Evolutionary conservation across 92 coral and sea anemone species (phyloP).

Genomic region (Epizoanthus stellaris): DNA sequence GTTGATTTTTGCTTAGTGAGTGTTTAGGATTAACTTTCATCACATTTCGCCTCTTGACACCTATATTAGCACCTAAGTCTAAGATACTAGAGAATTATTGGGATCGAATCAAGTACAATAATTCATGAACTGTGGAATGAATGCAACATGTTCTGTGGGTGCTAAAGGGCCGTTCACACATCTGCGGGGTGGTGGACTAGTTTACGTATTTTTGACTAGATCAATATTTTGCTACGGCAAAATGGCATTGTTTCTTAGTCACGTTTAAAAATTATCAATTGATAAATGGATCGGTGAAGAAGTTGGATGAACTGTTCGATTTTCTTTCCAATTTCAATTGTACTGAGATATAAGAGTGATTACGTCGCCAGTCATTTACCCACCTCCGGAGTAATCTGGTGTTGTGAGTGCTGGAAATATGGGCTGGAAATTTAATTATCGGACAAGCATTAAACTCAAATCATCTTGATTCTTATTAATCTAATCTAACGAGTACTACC

Average conservation of each 20-base stretch:
- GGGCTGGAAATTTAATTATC: constrained; percentile 64
- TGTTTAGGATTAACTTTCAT: background rate
- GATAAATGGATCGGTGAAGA: background rate
- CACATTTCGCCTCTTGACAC: background rate
- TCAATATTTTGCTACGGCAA: constrained; percentile 46
- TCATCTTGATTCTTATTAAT: constrained; percentile 83
- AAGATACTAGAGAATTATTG: background rate
- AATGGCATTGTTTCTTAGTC: background rate
- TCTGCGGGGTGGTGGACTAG: too few relatives aligned
- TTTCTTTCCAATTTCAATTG: background rate
- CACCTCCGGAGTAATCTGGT: constrained; percentile 34
- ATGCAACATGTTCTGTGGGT: too few relatives aligned
- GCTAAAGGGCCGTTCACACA: too few relatives aligned
- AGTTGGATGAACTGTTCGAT: background rate
- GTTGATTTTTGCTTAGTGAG: background rate
- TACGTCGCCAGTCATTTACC: constrained; percentile 4
- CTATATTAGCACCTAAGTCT: background rate
- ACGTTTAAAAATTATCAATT: background rate
- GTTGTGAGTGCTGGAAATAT: constrained; percentile 30
- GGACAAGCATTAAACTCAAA: constrained; percentile 76
- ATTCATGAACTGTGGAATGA: too few relatives aligned
- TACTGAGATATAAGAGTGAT: constrained; percentile 18
- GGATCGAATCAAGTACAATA: background rate
- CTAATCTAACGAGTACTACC: constrained; percentile 60
- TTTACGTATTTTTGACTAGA: background rate